Evolutionary conservation across 2,888 invertebrate genomes (phyloP), one percentile per base, ranked within the genome.

Genomic region (Carterocephalus palaemon): DNA sequence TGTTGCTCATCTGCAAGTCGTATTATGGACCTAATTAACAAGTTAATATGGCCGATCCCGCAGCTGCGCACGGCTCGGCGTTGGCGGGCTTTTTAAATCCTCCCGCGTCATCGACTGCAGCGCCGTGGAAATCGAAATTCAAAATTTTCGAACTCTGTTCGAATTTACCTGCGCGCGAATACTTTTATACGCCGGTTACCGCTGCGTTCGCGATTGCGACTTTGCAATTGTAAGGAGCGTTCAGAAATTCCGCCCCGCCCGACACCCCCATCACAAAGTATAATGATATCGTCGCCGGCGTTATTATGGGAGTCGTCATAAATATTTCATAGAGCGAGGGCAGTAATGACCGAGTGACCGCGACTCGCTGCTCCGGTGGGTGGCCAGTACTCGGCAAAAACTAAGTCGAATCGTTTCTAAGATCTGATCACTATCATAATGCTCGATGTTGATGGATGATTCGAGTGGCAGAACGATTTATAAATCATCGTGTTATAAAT

Each of bases 11-110:
- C 93, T 93, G 93, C 92, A 93, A 93, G 92, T 93, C 93, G 91
- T 92, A 93, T 92, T 92, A 92, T 92, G 91, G 90, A 92, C 91
- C 93, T 93, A 93, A 93, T 93, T 93, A 93, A 92, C 93, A 93
- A 93, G 93, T 93, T 92, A 92, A 92, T 93, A 92, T 91, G 92
- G 92, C 90, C 90, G 91, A 91, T 90, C 73, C 89, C 86, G 87
- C 86, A 86, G 70, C 83, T 83, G 84, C 84, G 85, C 85, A 75
- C 70, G 72, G 73, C 54, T 26, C 32, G 19, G 20, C 10, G 41
- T 26, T 15, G 19, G 37, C 22, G 34, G 20, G 39, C 48, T 49
- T 49, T 58, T 53, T 53, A 55, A 52, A 51, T 43, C 45, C 49
- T 53, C 56, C 36, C 48, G 42, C 38, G 43, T 32, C 47, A 37